Conservation (phyloP, 1,140 invertebrate genomes). For the Saccostrea cuccullata region DNA sequence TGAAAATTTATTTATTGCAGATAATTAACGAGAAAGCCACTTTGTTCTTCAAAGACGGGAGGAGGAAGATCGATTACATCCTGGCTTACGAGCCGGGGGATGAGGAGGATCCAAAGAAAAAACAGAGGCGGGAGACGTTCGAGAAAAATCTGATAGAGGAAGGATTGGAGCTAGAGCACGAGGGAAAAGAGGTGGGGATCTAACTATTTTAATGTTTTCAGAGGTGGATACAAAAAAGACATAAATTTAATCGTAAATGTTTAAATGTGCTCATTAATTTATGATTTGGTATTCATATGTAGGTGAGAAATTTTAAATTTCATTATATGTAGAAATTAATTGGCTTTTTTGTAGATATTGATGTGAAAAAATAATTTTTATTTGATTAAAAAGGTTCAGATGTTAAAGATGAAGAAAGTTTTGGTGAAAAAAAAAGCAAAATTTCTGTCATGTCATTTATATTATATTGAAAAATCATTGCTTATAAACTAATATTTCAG, state of each 20-base stretch:
- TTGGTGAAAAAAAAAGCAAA: too few relatives aligned
- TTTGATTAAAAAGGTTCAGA: too few relatives aligned
- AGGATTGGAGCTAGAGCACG: constrained; percentile 68
- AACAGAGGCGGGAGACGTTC: constrained; percentile 61
- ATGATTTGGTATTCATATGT: too few relatives aligned
- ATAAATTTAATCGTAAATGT: too few relatives aligned
- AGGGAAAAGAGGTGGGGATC: constrained; percentile 58
- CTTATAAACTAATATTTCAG: constrained; percentile 57
- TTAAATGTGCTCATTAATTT: too few relatives aligned
- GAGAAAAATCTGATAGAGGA: constrained; percentile 62
- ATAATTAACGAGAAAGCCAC: constrained; percentile 58
- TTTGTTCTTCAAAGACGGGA: constrained; percentile 88
- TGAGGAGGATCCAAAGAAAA: constrained; percentile 60
- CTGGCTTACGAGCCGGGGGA: constrained; percentile 82
- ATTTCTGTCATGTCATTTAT: too few relatives aligned
- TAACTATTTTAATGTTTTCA: not conserved
- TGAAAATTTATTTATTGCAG: constrained; percentile 13
- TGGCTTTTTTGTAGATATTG: too few relatives aligned
- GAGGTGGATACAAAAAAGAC: too few relatives aligned
- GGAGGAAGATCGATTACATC: constrained; percentile 92
- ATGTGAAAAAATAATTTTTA: too few relatives aligned
- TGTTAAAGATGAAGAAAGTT: too few relatives aligned
- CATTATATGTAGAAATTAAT: too few relatives aligned
- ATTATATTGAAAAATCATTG: not conserved
- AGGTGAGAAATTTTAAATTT: too few relatives aligned